Conservation (phyloP, 2,888 invertebrate species). For the Catocala nupta region DNA sequence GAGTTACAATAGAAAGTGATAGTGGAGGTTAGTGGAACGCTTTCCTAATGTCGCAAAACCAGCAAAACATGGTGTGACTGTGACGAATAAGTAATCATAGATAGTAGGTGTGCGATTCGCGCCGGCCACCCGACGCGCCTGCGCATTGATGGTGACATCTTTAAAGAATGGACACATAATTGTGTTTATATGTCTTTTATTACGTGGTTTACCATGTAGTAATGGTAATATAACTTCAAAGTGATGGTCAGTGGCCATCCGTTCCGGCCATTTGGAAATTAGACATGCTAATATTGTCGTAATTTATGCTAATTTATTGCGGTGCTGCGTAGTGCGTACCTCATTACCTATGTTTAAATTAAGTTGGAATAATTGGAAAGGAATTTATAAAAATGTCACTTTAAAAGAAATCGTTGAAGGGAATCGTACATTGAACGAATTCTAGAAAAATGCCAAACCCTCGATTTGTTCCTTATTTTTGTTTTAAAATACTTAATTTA, state of each 20-base stretch:
- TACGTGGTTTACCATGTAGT: constrained; percentile 28
- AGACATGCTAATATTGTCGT: constrained; percentile 15
- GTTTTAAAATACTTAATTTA: too few relatives aligned
- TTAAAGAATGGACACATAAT: constrained; percentile 46
- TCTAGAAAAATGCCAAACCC: too few relatives aligned
- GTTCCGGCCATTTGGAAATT: constrained; percentile 30
- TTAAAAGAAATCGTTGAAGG: too few relatives aligned
- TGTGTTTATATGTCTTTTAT: constrained; percentile 26
- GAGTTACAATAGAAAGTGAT: constrained; percentile 69
- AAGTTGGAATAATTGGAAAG: too few relatives aligned
- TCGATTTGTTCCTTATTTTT: too few relatives aligned
- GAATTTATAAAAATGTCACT: too few relatives aligned
- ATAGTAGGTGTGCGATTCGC: constrained; percentile 52
- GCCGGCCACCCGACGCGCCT: constrained; percentile 44
- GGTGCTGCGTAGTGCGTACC: too few relatives aligned
- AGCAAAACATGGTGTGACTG: constrained; percentile 54
- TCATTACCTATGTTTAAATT: too few relatives aligned
- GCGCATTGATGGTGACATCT: constrained; percentile 47
- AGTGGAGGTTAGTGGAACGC: constrained; percentile 70
- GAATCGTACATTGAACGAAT: too few relatives aligned
- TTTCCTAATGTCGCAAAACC: constrained; percentile 64
- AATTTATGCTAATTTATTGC: background rate
- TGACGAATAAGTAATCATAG: constrained; percentile 67
- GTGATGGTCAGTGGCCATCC: constrained; percentile 26
- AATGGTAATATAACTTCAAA: constrained; percentile 13